Evolutionary conservation across 2,113 vertebrate genomes (phyloP).

Genomic region (Lathamus discolor): DNA sequence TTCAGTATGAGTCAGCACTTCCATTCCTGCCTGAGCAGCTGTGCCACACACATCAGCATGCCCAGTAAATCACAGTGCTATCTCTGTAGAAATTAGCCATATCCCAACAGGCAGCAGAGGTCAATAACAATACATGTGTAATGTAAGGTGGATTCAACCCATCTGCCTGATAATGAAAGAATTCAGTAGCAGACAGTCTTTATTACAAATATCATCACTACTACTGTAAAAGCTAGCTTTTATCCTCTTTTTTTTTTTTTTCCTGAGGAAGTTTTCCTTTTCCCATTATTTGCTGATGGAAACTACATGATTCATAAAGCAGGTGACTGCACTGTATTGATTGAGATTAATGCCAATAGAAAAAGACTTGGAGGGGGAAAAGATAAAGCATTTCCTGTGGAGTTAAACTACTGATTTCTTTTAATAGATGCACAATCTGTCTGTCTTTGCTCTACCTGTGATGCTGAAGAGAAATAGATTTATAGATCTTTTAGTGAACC

Average conservation of each 20-base stretch:
- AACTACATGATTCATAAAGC: background rate
- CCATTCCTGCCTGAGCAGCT: background rate
- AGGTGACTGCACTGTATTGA: background rate
- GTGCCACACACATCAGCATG: background rate
- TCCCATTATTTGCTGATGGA: background rate
- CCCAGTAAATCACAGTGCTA: background rate
- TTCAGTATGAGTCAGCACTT: background rate
- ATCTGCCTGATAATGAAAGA: background rate
- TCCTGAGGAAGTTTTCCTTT: background rate
- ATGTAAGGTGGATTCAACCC: background rate
- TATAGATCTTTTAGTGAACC: background rate
- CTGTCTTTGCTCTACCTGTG: background rate
- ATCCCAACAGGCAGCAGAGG: background rate
- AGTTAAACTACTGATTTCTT: background rate
- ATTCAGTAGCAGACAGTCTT: background rate
- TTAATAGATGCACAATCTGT: background rate
- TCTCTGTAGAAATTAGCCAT: background rate
- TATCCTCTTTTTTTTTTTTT: background rate
- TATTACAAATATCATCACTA: background rate
- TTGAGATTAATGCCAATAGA: background rate
- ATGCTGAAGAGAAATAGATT: background rate
- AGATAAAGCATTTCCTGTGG: background rate
- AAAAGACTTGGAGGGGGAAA: fast-evolving
- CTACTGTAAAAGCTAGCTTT: background rate
- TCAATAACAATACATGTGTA: background rate